Percentiles rank a stretch among this genome's conserved stretches.
phyloP scores from a whole-genome alignment of 1,140 invertebrate genomes.

The Linepithema humile region DNA sequence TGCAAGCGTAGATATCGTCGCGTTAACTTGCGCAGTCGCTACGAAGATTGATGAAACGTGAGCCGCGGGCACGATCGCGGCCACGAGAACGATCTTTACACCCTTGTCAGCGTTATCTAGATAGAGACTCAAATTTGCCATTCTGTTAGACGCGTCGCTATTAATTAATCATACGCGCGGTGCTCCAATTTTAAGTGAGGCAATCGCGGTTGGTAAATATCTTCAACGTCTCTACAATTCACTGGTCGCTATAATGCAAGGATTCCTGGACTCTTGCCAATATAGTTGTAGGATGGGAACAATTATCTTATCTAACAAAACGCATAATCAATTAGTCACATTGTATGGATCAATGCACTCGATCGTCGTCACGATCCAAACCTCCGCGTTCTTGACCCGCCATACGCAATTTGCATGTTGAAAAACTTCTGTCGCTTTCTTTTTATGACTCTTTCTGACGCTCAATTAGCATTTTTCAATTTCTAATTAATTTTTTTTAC shows the following conservation, averaged over 20 bases:
- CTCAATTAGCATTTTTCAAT: not conserved
- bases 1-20: conserved; percentile 51
- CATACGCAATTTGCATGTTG: conserved; percentile 17
- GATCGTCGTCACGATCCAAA: conserved; percentile 25
- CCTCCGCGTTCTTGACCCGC: not conserved
- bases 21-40: conserved; percentile 27
- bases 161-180: conserved; percentile 48
- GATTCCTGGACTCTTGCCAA: not conserved
- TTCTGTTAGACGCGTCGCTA: conserved; percentile 28
- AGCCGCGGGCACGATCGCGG: conserved; percentile 25
- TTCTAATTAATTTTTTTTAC: no score
- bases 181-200: conserved; percentile 6
- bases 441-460: not conserved
- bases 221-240: not conserved
- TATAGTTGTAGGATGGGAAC: not conserved
- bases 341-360: conserved; percentile 23
- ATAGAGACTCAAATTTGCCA: conserved; percentile 54
- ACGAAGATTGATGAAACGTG: conserved; percentile 53
- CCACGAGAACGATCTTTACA: conserved; percentile 50
- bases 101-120: conserved; percentile 45
- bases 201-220: conserved; percentile 27
- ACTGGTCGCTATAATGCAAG: not conserved
- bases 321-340: conserved; percentile 27
- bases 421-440: not conserved
- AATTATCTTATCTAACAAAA: conserved; percentile 23